These are phyloP conservation scores for Indri indri DNA, from an alignment of 2,113 vertebrate species.

Conservation along the genomic window DNA sequence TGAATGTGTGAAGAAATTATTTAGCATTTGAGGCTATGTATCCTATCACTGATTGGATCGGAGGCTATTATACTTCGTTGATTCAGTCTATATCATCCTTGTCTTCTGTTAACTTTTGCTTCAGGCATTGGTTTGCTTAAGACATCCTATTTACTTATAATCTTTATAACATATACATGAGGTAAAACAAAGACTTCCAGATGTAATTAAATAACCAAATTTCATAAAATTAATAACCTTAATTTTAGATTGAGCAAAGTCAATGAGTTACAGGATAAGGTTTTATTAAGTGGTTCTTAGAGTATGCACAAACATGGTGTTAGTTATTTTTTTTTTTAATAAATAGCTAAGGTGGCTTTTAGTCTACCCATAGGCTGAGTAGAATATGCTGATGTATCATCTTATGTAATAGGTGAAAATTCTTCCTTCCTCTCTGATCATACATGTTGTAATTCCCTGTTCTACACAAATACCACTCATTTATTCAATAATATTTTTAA, in stretches of 20 bases:
- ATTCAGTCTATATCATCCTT: neutral
- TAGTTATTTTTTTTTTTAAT: constrained; percentile 9
- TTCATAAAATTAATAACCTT: neutral
- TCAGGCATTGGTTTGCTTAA: neutral
- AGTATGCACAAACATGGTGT: neutral
- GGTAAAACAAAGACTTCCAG: neutral
- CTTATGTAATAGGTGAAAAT: neutral
- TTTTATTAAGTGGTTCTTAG: neutral
- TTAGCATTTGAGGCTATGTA: neutral
- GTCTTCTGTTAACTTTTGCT: neutral
- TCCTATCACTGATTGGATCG: neutral
- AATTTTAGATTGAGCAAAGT: neutral
- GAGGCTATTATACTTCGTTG: neutral
- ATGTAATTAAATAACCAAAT: neutral
- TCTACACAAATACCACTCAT: neutral
- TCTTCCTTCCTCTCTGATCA: neutral
- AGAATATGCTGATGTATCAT: neutral
- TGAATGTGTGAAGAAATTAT: neutral
- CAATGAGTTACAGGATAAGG: neutral
- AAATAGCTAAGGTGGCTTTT: neutral
- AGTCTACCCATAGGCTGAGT: neutral
- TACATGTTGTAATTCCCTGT: neutral
- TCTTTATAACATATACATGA: neutral
- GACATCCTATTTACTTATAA: neutral
- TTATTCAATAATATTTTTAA: neutral